Percentiles rank a stretch among this genome's conserved stretches.
phyloP scores from a whole-genome alignment of 2,113 vertebrate genomes.

The Heterotis niloticus region DNA sequence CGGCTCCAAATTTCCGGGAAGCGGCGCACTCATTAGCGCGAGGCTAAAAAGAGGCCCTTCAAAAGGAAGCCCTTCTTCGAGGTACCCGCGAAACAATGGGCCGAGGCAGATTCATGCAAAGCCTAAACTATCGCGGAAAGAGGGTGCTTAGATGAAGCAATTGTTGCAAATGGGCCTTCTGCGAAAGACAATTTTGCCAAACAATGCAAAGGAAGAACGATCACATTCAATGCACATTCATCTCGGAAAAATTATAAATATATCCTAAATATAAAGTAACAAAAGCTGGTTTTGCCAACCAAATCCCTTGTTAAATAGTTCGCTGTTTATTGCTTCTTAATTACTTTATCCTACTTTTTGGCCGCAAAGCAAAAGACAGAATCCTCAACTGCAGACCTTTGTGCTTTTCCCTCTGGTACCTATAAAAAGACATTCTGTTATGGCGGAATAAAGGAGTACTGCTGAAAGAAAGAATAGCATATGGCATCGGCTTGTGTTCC shows the following conservation, averaged over 20 bases:
- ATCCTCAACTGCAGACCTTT: conserved; percentile 50
- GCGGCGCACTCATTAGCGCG: conserved; percentile 4
- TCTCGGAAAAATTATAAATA: conserved; percentile 35
- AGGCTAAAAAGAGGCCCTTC: conserved; percentile 6
- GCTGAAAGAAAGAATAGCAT: conserved; percentile 26
- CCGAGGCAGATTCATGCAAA: conserved; percentile 14
- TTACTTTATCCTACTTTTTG: conserved; percentile 46
- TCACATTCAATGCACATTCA: conserved; percentile 26
- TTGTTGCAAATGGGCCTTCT: conserved; percentile 24
- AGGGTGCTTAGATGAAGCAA: conserved; percentile 24
- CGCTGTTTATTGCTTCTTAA: conserved; percentile 44
- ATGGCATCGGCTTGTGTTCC: conserved; percentile 37
- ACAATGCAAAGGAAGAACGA: conserved; percentile 30
- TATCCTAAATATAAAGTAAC: conserved; percentile 26
- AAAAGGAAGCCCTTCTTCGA: conserved; percentile 20
- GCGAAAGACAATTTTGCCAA: conserved; percentile 20
- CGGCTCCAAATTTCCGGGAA: conserved; percentile 5
- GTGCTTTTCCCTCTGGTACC: conserved; percentile 44
- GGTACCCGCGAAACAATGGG: conserved; percentile 26
- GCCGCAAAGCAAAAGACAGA: conserved; percentile 53
- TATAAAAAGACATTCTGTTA: conserved; percentile 53
- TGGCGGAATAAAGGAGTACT: conserved; percentile 24
- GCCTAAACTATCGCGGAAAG: conserved; percentile 16
- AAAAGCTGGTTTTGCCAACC: conserved; percentile 29
- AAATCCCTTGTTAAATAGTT: conserved; percentile 33